Percentiles rank a stretch among this genome's conserved stretches.
Conservation (phyloP, 1,140 invertebrate genomes). For the Dryas iulia region DNA sequence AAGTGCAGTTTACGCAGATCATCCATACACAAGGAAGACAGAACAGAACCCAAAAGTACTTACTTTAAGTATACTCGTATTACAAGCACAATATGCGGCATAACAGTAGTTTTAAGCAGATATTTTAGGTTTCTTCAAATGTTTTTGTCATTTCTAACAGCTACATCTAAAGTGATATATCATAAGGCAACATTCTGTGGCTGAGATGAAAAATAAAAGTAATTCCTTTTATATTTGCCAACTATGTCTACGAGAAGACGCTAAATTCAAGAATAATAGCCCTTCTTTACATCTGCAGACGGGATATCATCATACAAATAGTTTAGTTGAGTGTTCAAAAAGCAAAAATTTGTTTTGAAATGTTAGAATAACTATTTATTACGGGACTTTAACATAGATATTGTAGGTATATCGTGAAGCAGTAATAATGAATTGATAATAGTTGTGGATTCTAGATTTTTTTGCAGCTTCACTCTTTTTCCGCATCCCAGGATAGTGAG, state of each 20-base stretch:
- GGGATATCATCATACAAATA: background rate
- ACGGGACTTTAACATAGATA: no score
- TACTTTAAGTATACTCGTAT: no score
- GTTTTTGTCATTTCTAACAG: constrained; percentile 57
- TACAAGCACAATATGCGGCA: no score
- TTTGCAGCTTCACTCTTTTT: no score
- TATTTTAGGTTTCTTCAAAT: constrained; percentile 37
- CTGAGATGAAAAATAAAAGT: constrained; percentile 74
- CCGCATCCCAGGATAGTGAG: no score
- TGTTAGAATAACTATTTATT: no score
- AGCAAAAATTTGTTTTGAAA: background rate
- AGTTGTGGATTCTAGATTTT: no score
- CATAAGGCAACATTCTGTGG: constrained; percentile 73
- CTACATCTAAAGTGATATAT: constrained; percentile 72
- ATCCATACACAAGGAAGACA: no score
- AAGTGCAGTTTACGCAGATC: no score
- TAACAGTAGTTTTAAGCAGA: background rate
- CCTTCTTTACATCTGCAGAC: background rate
- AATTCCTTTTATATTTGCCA: constrained; percentile 74
- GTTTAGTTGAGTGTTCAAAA: background rate
- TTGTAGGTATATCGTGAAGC: no score
- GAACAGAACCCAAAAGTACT: no score
- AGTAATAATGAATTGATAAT: no score
- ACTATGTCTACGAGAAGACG: constrained; percentile 55
- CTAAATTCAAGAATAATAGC: constrained; percentile 68